phyloP scores from a whole-genome alignment of 1,140 invertebrate genomes.

The Luehdorfia chinensis region DNA sequence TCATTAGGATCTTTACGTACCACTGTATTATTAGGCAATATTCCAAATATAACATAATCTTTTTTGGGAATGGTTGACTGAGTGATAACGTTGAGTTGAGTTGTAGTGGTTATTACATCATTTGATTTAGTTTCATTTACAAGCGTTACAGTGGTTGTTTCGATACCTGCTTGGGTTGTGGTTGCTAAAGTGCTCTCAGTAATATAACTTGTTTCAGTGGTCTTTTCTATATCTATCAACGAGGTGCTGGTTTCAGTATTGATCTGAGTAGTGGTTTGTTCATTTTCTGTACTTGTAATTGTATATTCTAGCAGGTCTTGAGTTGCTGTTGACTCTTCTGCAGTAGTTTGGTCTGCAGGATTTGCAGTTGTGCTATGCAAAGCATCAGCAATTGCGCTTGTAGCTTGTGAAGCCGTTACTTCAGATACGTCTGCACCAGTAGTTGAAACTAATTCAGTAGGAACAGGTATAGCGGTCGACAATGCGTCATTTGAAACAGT shows the following conservation, averaged over 20 bases:
- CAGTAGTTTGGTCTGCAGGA: conserved; percentile 31
- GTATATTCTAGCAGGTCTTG: conserved; percentile 29
- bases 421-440: conserved; percentile 21
- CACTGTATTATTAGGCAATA: conserved; percentile 85
- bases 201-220: conserved; percentile 34
- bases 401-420: conserved; percentile 19
- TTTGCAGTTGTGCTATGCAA: conserved; percentile 24
- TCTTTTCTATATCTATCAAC: conserved; percentile 31
- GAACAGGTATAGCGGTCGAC: conserved; percentile 30
- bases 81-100: conserved; percentile 33
- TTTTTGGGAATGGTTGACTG: conserved; percentile 72
- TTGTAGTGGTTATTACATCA: conserved; percentile 33
- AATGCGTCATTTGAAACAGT: conserved; percentile 19
- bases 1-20: conserved; percentile 84
- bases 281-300: conserved; percentile 31
- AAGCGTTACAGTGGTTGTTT: conserved; percentile 54
- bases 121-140: conserved; percentile 37
- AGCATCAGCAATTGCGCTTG: conserved; percentile 29
- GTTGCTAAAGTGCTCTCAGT: conserved; percentile 43
- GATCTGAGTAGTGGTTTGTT: conserved; percentile 28
- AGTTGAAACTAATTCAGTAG: conserved; percentile 24
- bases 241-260: conserved; percentile 38
- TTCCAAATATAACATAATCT: conserved; percentile 84
- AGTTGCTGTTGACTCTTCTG: conserved; percentile 28
- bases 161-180: conserved; percentile 46